Conservation (phyloP, 2,888 invertebrate genomes). For the Acanthosoma haemorrhoidale region DNA sequence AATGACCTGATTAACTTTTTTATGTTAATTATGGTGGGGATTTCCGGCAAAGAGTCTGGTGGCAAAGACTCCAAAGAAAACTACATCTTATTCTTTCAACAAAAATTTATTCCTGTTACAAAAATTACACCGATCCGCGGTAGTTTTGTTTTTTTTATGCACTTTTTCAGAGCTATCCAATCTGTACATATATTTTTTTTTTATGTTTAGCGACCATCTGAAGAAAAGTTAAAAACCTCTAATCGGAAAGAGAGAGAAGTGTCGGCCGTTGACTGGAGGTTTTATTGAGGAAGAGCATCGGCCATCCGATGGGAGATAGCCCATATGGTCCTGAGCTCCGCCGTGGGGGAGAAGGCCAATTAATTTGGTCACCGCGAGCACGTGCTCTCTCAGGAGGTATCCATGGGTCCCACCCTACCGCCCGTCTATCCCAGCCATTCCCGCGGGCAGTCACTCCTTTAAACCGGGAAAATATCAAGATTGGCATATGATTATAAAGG, state of each 20-base stretch:
- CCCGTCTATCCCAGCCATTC: too few species aligned
- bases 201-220: too few species aligned
- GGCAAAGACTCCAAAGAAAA: too few species aligned
- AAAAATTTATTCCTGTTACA: too few species aligned
- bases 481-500: too few species aligned
- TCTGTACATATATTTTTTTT: constrained; percentile 6
- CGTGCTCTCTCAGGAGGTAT: background rate
- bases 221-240: background rate
- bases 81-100: too few species aligned
- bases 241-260: background rate
- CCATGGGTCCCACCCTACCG: background rate
- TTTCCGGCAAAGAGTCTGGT: too few species aligned
- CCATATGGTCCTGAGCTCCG: background rate
- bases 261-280: background rate
- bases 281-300: background rate
- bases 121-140: too few species aligned
- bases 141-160: background rate
- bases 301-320: background rate
- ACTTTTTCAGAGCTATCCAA: background rate
- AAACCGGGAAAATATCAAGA: too few species aligned
- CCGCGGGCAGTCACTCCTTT: too few species aligned
- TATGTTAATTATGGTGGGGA: too few species aligned
- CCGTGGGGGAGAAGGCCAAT: background rate
- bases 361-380: constrained; percentile 1
- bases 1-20: too few species aligned